These are phyloP conservation scores for Orbicella faveolata DNA, from an alignment of 64 coral and sea anemone species.

Conservation along the genomic window DNA sequence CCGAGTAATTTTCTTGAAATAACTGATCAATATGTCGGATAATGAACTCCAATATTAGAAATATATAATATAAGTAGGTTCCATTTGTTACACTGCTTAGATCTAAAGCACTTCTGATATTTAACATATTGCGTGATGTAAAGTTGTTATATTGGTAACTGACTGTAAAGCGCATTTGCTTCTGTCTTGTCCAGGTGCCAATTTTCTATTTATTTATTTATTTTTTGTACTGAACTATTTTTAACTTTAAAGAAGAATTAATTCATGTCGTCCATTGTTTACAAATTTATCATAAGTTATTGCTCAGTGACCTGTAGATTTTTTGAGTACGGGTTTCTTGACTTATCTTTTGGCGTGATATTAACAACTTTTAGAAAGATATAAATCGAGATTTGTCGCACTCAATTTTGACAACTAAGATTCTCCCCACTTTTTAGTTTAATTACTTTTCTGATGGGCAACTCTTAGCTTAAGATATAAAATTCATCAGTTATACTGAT, in stretches of 20 bases:
- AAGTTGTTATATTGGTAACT: background rate
- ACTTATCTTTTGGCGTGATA: background rate
- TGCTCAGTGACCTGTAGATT: too few species aligned
- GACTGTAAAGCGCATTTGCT: background rate
- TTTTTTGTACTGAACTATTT: background rate
- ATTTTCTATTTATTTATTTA: background rate
- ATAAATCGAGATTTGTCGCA: background rate
- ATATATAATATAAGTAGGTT: constrained; percentile 2
- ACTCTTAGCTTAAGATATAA: too few species aligned
- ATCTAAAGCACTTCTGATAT: background rate
- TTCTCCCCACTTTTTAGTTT: too few species aligned
- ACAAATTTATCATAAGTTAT: too few species aligned
- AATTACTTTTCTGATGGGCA: too few species aligned
- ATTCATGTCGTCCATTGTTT: background rate
- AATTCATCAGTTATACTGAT: too few species aligned
- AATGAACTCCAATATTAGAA: constrained; percentile 1
- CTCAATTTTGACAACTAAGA: background rate
- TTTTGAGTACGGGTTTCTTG: too few species aligned
- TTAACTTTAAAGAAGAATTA: background rate
- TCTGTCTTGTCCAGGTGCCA: background rate
- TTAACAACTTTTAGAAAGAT: background rate
- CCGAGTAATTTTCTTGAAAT: background rate
- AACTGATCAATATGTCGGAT: background rate
- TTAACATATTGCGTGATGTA: background rate
- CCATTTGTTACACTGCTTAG: background rate